Percentiles rank a stretch among this genome's conserved stretches.
These are phyloP conservation scores for Machaerirhynchus nigripectus DNA, from an alignment of 2,113 vertebrate species.

Conservation along the genomic window DNA sequence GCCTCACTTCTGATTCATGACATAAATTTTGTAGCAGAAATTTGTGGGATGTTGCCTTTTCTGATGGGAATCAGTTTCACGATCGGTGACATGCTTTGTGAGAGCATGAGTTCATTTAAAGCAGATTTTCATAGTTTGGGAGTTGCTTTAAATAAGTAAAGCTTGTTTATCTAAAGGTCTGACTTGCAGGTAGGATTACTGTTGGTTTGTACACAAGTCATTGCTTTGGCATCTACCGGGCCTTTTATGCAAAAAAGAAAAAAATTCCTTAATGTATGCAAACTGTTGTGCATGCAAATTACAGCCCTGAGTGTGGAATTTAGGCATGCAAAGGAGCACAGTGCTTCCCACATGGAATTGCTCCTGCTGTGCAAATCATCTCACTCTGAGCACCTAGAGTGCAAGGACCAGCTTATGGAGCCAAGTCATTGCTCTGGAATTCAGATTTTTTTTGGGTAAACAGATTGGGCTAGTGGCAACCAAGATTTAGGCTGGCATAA, in stretches of 20 bases:
- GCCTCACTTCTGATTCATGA: background rate
- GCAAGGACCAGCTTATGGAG: background rate
- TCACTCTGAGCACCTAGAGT: background rate
- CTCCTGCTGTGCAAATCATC: background rate
- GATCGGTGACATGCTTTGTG: background rate
- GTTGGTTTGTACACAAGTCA: background rate
- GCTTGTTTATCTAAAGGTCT: constrained; percentile 6
- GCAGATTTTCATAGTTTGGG: background rate
- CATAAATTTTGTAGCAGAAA: background rate
- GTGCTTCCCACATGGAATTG: background rate
- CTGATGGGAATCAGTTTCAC: background rate
- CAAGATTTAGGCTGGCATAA: background rate
- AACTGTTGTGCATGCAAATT: constrained; percentile 17
- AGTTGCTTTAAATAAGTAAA: background rate
- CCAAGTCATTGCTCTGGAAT: background rate
- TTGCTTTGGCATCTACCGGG: background rate
- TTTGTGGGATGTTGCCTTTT: background rate
- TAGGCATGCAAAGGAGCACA: background rate
- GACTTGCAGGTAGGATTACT: constrained; percentile 33
- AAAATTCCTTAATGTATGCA: background rate
- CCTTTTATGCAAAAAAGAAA: background rate
- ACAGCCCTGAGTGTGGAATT: background rate
- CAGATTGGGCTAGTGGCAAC: background rate
- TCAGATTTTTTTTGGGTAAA: background rate
- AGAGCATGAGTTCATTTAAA: background rate